phyloP scores from a whole-genome alignment of 2,113 vertebrate species.

The Parus major region DNA sequence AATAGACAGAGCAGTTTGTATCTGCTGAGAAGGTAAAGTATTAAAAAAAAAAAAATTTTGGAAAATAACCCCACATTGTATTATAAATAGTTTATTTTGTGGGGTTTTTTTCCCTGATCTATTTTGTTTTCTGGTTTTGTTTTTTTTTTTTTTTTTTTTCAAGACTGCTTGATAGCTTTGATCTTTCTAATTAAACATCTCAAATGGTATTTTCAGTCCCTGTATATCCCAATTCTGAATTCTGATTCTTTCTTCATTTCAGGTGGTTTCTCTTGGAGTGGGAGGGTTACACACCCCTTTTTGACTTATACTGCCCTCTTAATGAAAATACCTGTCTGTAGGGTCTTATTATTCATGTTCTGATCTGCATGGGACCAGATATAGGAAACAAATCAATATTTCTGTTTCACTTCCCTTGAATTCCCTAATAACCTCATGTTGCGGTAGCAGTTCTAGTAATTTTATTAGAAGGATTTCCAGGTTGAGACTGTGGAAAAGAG shows the following conservation, averaged over 20 bases:
- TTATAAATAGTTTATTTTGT: background rate
- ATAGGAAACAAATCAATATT: background rate
- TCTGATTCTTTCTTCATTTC: background rate
- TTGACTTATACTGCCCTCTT: background rate
- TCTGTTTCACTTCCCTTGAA: background rate
- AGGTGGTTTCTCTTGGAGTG: background rate
- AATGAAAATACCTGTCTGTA: background rate
- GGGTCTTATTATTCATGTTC: background rate
- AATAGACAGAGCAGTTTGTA: background rate
- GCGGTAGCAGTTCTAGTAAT: background rate
- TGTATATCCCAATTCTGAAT: background rate
- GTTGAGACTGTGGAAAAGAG: background rate
- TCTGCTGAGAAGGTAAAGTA: background rate
- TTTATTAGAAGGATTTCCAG: background rate
- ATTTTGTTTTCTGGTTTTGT: background rate
- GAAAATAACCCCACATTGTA: background rate
- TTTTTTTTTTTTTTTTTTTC: background rate
- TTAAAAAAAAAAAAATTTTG: background rate
- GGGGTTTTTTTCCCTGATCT: background rate
- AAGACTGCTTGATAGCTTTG: background rate
- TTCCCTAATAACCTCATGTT: background rate
- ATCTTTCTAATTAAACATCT: background rate
- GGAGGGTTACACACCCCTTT: accelerated
- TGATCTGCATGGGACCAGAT: background rate
- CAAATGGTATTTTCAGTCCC: background rate